These are phyloP conservation scores for Mesoligia furuncula DNA, from an alignment of 2,888 invertebrate species.

Conservation along the genomic window DNA sequence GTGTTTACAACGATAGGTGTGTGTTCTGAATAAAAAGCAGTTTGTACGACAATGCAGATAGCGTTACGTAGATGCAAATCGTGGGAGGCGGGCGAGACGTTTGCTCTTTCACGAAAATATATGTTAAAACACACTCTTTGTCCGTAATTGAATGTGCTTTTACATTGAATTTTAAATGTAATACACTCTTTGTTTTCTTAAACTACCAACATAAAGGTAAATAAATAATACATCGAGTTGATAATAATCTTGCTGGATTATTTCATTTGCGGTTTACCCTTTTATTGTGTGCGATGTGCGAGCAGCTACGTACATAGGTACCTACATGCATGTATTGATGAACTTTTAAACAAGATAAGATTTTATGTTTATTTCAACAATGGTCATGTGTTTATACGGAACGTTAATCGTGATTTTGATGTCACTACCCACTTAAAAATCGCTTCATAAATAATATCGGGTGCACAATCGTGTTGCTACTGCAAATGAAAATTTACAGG, in stretches of 20 bases:
- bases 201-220: conserved; percentile 69
- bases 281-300: conserved; percentile 46
- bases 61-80: conserved; percentile 71
- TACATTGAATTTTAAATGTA: conserved; percentile 85
- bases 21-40: conserved; percentile 68
- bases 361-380: conserved; percentile 66
- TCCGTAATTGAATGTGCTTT: conserved; percentile 80
- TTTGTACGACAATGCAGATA: conserved; percentile 67
- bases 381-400: conserved; percentile 67
- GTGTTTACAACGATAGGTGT: conserved; percentile 60
- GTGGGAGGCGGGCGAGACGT: conserved; percentile 74
- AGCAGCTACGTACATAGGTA: conserved; percentile 18
- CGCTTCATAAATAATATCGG: conserved; percentile 69
- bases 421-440: conserved; percentile 71
- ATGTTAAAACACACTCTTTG: conserved; percentile 79
- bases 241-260: conserved; percentile 71
- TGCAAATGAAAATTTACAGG: conserved; percentile 72
- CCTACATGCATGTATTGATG: conserved; percentile 46
- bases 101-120: conserved; percentile 76
- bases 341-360: conserved; percentile 65
- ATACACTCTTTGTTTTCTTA: conserved; percentile 79
- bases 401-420: conserved; percentile 71
- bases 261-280: conserved; percentile 62
- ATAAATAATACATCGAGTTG: conserved; percentile 68
- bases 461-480: conserved; percentile 67